Evolutionary conservation across 2,888 invertebrate genomes (phyloP).

Genomic region (Rhynchonema sp.): DNA sequence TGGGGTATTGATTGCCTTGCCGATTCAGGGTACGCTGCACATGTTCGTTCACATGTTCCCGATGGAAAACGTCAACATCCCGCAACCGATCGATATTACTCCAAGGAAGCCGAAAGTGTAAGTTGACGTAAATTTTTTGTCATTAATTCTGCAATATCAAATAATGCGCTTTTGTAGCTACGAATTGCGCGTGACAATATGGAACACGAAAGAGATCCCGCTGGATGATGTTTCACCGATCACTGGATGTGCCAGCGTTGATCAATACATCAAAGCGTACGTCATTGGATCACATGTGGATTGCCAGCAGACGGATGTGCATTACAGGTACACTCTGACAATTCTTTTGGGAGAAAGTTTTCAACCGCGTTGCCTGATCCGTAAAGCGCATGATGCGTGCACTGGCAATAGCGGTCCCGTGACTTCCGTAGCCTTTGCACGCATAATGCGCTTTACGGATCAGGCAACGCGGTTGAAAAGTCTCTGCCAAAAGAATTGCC

Average conservation of each 20-base stretch:
- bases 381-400: no score
- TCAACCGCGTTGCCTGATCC: no score
- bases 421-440: no score
- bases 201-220: slow-evolving; percentile 83
- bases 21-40: slow-evolving; percentile 57
- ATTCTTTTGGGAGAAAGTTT: background rate
- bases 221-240: slow-evolving; percentile 74
- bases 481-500: no score
- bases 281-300: slow-evolving; percentile 31
- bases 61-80: slow-evolving; percentile 33
- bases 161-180: slow-evolving; percentile 34
- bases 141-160: background rate
- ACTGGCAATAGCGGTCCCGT: no score
- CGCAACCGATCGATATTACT: slow-evolving; percentile 53
- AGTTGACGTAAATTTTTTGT: background rate
- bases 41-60: slow-evolving; percentile 93
- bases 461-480: no score
- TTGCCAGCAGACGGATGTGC: slow-evolving; percentile 59
- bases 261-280: slow-evolving; percentile 71
- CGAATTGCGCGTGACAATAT: slow-evolving; percentile 65
- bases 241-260: slow-evolving; percentile 79
- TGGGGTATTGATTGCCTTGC: no score
- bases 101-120: slow-evolving; percentile 44
- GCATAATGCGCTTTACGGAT: no score
- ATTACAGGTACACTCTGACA: slow-evolving; percentile 39